A percentile compares a stretch with the other conserved stretches of the same genome.
phyloP scores from a whole-genome alignment of 2,113 vertebrate species.

The Bos taurus region DNA sequence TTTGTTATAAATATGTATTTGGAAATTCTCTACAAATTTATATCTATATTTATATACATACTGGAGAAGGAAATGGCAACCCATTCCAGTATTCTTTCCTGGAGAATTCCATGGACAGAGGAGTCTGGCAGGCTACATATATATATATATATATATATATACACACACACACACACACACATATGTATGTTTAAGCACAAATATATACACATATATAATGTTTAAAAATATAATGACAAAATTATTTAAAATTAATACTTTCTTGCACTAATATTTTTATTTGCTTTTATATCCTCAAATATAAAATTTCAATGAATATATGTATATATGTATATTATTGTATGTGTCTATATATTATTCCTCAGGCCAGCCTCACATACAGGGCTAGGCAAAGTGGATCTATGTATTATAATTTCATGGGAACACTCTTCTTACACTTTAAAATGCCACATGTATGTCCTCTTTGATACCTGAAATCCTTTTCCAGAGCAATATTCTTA shows the following conservation, averaged over 20 bases:
- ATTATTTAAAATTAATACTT: not conserved
- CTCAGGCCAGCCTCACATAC: not conserved
- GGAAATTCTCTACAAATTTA: not conserved
- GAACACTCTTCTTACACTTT: not conserved
- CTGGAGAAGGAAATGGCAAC: not conserved
- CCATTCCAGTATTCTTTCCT: not conserved
- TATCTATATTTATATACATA: not conserved
- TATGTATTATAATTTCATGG: not conserved
- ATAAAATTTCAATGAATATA: not conserved
- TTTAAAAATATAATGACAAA: not conserved
- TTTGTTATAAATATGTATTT: not conserved
- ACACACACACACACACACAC: too few species aligned
- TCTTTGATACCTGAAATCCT: not conserved
- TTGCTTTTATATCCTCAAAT: not conserved
- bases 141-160: too few species aligned
- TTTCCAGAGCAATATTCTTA: not conserved
- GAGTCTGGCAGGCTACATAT: not conserved
- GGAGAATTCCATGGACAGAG: not conserved
- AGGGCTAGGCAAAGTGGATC: not conserved
- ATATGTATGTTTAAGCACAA: not conserved
- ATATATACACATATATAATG: not conserved
- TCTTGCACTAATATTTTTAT: not conserved
- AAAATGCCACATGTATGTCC: not conserved
- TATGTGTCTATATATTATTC: not conserved
- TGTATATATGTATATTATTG: not conserved